These are phyloP conservation scores for Alsophila aescularia DNA, from an alignment of 2,888 invertebrate genomes.

Conservation along the genomic window DNA sequence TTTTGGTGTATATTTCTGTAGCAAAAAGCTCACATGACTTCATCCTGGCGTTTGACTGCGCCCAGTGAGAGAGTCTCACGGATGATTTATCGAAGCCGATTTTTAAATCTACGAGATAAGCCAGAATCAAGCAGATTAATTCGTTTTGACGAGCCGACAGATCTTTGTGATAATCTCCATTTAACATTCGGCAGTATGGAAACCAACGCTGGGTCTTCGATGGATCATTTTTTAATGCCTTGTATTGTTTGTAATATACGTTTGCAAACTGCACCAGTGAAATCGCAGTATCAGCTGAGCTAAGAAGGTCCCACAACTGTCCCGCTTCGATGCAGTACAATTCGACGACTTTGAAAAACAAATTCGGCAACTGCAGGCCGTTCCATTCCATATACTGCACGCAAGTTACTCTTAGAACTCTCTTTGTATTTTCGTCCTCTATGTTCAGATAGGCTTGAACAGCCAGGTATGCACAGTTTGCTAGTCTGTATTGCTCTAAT, in stretches of 20 bases:
- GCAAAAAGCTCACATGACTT: not conserved
- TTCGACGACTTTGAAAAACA: conserved; percentile 27
- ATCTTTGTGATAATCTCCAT: conserved; percentile 12
- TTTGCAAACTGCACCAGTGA: conserved; percentile 13
- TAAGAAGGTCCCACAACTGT: conserved; percentile 21
- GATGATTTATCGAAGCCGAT: conserved; percentile 24
- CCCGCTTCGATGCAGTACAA: conserved; percentile 23
- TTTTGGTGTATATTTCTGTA: not conserved
- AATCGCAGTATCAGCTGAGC: not conserved
- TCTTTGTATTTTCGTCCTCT: conserved; percentile 23
- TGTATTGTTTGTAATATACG: conserved; percentile 19
- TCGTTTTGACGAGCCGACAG: conserved; percentile 17
- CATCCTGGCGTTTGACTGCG: not conserved
- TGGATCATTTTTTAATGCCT: conserved; percentile 8
- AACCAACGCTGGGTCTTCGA: conserved; percentile 20
- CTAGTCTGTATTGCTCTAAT: not conserved
- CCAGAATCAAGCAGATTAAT: conserved; percentile 16
- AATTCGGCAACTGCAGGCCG: conserved; percentile 25
- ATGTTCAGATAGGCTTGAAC: conserved; percentile 22
- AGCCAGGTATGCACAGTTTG: conserved; percentile 3
- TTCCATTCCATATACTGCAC: conserved; percentile 30
- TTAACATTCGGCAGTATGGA: conserved; percentile 23
- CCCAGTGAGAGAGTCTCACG: conserved; percentile 26
- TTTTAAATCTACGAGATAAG: conserved; percentile 29
- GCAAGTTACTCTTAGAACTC: conserved; percentile 21